Conservation (phyloP, 2,888 invertebrate species). For the Callosobruchus maculatus region DNA sequence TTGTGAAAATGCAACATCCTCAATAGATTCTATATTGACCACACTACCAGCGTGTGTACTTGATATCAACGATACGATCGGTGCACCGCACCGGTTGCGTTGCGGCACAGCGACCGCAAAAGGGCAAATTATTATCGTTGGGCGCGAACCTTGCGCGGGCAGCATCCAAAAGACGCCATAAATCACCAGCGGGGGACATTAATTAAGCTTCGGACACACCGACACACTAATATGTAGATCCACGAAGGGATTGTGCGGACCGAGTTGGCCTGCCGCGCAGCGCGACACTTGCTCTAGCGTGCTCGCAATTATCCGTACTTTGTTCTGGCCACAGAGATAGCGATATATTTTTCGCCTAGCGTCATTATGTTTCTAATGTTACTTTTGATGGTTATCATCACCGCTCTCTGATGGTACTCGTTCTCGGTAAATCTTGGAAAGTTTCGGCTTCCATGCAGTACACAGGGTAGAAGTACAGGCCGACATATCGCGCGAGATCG, state of each 20-base stretch:
- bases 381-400: no score
- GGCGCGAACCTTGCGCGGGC: constrained; percentile 25
- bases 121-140: constrained; percentile 33
- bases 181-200: constrained; percentile 46
- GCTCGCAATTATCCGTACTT: constrained; percentile 2
- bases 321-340: constrained; percentile 2
- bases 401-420: no score
- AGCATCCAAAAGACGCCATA: constrained; percentile 40
- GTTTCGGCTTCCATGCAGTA: no score
- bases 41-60: not conserved
- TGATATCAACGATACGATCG: not conserved
- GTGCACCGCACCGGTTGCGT: not conserved
- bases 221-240: constrained; percentile 43
- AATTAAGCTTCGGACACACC: constrained; percentile 47
- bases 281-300: not conserved
- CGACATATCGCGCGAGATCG: no score
- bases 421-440: no score
- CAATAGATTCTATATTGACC: not conserved
- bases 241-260: constrained; percentile 41
- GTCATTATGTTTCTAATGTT: no score
- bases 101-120: constrained; percentile 31
- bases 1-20: no score
- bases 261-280: not conserved
- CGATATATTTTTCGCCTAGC: no score
- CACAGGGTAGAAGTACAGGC: no score